Evolutionary conservation across 2,888 invertebrate species (phyloP), one percentile per base, ranked within the genome.

Genomic region (Dynastes grantii): DNA sequence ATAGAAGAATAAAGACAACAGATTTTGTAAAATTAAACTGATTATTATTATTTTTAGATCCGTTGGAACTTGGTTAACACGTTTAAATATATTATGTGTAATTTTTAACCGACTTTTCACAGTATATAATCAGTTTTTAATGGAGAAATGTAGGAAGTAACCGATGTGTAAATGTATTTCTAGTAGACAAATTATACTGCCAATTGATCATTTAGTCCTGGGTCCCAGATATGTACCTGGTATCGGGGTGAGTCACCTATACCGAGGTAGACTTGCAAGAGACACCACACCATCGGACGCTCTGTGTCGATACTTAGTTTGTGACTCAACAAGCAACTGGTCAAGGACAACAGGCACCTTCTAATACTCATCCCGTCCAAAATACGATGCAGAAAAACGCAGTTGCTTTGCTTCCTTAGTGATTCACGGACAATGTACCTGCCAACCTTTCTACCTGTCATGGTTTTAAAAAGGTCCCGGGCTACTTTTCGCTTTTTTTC

Each of bases 341-440:
- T 85, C 86, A 86, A 87, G 86, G 85, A 83, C 85, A 86, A 84
- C 84, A 82, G 84, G 84, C 84, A 83, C 83, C 83, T 83, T 85
- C 85, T 85, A 85, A 86, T 82, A 83, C 80, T 83, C 81, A 79
- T 83, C 81, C 81, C 78, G 76, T 80, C 82, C 80, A 83, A 82
- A 83, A 82, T 76, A 80, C 77, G 78, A 79, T 81, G 81, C 81
- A 83, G 80, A 81, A 82, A 83, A 83, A 83, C 78, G 80, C 80
- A 81, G 81, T 71, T 80, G 79, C 79, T 80, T 71, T 80, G 79
- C 79, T 80, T 80, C 78, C 79, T 78, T 78, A 75, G 77, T 80
- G 81, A 81, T 79, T 81, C 81, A 81, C 67, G 71, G 65, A 64
- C 73, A 64, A 67, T 63, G 75, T 75, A 76, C 78, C 79, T 76